A percentile compares a stretch with the other conserved stretches of the same genome.
Conservation (phyloP, 2,797 vertebrate genomes). For the Syndactyla subalaris region DNA sequence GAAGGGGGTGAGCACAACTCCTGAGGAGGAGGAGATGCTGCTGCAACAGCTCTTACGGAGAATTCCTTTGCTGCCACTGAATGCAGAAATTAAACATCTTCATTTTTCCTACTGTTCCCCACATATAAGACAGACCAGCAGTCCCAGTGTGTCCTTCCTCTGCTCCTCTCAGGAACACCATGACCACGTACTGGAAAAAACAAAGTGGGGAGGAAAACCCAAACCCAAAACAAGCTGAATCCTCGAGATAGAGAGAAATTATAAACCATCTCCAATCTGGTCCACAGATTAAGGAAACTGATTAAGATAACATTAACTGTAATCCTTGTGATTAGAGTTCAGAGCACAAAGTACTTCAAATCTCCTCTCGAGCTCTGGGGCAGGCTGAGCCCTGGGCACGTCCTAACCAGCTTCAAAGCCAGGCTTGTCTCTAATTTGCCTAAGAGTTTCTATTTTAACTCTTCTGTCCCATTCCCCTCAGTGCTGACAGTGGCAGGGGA, state of each 20-base stretch:
- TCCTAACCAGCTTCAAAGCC: slow-evolving; percentile 6
- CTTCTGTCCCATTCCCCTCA: background rate
- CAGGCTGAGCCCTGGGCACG: background rate
- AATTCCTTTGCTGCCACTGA: background rate
- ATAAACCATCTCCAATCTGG: background rate
- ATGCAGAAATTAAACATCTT: background rate
- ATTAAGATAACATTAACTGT: slow-evolving; percentile 25
- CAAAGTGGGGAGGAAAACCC: background rate
- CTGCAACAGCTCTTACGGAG: background rate
- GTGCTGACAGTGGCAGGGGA: background rate
- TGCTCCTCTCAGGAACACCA: background rate
- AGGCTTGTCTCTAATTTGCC: background rate
- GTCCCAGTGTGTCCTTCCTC: background rate
- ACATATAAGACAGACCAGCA: background rate
- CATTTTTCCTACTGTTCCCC: background rate
- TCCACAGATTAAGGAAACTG: background rate
- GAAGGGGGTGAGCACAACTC: background rate
- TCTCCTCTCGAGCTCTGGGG: background rate
- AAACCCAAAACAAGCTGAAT: background rate
- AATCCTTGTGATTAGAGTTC: background rate
- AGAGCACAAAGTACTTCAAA: slow-evolving; percentile 31
- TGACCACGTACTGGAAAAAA: background rate
- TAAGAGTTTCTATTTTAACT: slow-evolving; percentile 49
- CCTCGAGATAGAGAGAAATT: background rate
- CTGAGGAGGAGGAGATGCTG: background rate